Evolutionary conservation across 2,797 vertebrate genomes (phyloP).

Genomic region (Peromyscus melanophrys): DNA sequence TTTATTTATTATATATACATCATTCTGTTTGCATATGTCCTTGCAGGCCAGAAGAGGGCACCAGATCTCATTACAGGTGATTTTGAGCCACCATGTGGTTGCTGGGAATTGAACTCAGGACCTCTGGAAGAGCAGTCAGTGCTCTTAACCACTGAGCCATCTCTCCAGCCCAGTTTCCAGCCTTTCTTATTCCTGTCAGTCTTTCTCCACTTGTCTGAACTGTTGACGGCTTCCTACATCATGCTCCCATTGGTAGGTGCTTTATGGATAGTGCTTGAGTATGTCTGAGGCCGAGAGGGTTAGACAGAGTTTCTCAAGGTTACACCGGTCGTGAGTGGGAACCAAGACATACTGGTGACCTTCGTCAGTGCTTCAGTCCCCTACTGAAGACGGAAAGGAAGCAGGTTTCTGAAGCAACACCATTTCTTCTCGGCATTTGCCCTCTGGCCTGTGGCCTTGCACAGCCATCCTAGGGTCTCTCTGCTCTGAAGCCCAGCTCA

Average conservation of each 20-base stretch:
- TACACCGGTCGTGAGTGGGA: accelerated
- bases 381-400: not conserved
- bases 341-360: accelerated
- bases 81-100: no score
- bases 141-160: no score
- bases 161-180: no score
- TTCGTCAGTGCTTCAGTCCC: accelerated
- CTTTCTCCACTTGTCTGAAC: not conserved
- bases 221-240: accelerated
- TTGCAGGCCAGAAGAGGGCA: no score
- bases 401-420: not conserved
- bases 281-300: not conserved
- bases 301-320: not conserved
- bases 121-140: no score
- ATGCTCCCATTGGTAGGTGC: accelerated
- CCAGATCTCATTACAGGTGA: no score
- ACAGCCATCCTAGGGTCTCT: not conserved
- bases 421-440: not conserved
- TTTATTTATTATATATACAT: no score
- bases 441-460: no score
- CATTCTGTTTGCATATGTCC: no score
- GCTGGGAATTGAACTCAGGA: no score
- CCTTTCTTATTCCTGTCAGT: not conserved
- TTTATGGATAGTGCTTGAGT: not conserved
- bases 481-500: not conserved